phyloP scores from a whole-genome alignment of 2,797 vertebrate species.

The Eidolon dupreanum region DNA sequence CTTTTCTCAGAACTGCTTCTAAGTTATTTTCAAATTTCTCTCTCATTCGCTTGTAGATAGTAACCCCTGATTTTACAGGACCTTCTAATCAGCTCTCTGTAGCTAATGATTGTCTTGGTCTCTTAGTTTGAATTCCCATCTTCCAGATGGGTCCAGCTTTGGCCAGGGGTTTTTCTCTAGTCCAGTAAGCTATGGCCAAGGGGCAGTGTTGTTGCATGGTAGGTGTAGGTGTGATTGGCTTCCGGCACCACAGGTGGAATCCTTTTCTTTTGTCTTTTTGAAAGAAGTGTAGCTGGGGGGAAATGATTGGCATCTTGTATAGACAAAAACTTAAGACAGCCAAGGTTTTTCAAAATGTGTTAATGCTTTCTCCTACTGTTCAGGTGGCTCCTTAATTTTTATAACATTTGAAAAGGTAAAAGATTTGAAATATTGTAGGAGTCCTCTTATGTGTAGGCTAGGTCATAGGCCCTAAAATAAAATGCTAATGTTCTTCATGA shows the following conservation, averaged over 20 bases:
- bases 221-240: not conserved
- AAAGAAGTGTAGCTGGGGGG: not conserved
- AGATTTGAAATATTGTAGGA: conserved; percentile 3
- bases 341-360: not conserved
- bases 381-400: not conserved
- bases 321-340: not conserved
- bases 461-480: not conserved
- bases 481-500: not conserved
- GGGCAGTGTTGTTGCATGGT: not conserved
- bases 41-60: not conserved
- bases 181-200: not conserved
- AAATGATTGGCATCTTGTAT: not conserved
- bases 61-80: not conserved
- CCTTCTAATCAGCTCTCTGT: not conserved
- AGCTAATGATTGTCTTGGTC: conserved; percentile 2
- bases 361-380: not conserved
- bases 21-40: conserved; percentile 28
- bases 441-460: not conserved
- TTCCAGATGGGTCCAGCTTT: conserved; percentile 3
- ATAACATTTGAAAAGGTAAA: conserved; percentile 6
- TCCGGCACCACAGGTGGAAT: not conserved
- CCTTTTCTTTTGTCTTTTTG: too few relatives aligned
- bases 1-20: not conserved
- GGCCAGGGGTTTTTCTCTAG: not conserved
- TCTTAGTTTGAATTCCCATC: conserved; percentile 45